Conservation (phyloP, 1,140 invertebrate species). For the Druon quercuslanigerum region DNA sequence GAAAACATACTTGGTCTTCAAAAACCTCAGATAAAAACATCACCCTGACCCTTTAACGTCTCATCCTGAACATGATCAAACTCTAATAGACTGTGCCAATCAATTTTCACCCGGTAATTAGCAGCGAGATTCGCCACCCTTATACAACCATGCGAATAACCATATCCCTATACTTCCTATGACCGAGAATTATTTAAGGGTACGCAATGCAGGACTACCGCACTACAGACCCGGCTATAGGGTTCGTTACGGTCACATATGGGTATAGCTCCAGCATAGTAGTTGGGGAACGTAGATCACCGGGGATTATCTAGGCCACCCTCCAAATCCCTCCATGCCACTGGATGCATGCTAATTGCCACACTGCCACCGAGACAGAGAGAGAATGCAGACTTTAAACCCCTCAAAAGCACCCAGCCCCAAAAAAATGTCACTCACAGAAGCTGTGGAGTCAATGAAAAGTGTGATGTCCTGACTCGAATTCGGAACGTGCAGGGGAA, state of each 20-base stretch:
- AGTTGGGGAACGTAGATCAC: slow-evolving; percentile 54
- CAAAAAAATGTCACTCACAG: neutral
- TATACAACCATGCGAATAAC: neutral
- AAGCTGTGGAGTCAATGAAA: slow-evolving; percentile 43
- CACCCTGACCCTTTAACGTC: too few species aligned
- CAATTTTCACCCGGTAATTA: neutral
- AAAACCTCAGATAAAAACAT: too few species aligned
- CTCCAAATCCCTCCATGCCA: slow-evolving; percentile 53
- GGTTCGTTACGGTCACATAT: slow-evolving; percentile 45
- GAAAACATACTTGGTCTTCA: too few species aligned
- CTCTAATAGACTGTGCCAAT: neutral
- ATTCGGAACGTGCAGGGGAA: slow-evolving; percentile 10
- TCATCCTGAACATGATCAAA: neutral
- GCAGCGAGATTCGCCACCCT: neutral
- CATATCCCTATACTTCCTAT: too few species aligned
- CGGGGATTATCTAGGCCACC: slow-evolving; percentile 53
- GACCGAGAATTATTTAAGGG: slow-evolving; percentile 11
- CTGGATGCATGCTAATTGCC: slow-evolving; percentile 64
- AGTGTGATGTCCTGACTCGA: slow-evolving; percentile 31
- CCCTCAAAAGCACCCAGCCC: slow-evolving; percentile 33
- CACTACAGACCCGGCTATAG: slow-evolving; percentile 43
- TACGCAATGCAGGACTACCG: neutral
- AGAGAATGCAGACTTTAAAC: neutral
- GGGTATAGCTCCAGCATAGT: slow-evolving; percentile 51
- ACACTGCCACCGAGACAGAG: slow-evolving; percentile 37